Evolutionary conservation across 2,797 vertebrate species (phyloP).

Genomic region (Tarsius wallacei): DNA sequence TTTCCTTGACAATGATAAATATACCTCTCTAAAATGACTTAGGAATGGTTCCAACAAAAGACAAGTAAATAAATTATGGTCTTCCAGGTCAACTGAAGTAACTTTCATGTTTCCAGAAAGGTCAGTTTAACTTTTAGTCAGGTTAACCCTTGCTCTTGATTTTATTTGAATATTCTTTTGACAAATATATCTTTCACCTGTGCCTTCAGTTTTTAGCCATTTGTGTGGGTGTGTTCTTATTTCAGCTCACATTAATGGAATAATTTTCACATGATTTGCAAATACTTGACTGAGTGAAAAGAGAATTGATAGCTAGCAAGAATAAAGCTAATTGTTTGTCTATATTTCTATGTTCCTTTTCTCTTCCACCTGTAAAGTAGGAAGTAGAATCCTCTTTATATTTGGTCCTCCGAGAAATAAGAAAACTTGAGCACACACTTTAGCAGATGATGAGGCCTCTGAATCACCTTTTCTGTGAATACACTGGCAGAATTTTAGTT

Average conservation of each 20-base stretch:
- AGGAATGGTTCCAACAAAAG: background rate
- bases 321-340: background rate
- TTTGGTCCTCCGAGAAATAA: slow-evolving; percentile 27
- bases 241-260: slow-evolving; percentile 2
- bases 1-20: background rate
- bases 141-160: background rate
- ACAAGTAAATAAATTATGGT: background rate
- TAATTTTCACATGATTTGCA: slow-evolving; percentile 54
- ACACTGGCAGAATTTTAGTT: slow-evolving; percentile 3
- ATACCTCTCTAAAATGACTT: background rate
- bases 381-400: background rate
- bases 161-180: slow-evolving; percentile 34
- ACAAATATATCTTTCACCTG: background rate
- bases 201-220: background rate
- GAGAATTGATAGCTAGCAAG: background rate
- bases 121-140: background rate
- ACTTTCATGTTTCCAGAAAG: background rate
- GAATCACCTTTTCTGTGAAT: background rate
- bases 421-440: background rate
- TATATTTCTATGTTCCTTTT: background rate
- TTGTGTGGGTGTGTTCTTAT: background rate
- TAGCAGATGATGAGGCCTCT: background rate
- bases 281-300: background rate
- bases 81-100: background rate
- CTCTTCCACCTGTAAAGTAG: background rate